Conservation (phyloP, 2,113 vertebrate genomes). For the Rhodinocichla rosea region DNA sequence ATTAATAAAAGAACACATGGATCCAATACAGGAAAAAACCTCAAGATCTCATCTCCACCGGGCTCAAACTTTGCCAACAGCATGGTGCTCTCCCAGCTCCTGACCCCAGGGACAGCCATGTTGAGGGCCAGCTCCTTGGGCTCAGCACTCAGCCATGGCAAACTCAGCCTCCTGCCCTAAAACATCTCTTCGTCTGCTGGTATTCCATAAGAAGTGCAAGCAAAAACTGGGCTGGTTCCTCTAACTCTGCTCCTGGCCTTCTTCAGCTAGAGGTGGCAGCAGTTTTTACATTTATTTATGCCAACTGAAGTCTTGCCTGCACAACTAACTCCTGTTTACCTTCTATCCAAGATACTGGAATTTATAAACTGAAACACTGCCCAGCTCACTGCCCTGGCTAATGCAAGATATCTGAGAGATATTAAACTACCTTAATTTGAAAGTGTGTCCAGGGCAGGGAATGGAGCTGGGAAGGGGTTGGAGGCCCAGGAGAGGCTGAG, state of each 20-base stretch:
- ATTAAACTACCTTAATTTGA: background rate
- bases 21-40: fast-evolving
- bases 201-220: fast-evolving
- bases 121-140: background rate
- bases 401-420: fast-evolving
- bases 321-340: background rate
- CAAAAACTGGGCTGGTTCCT: background rate
- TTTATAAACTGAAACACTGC: background rate
- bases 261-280: background rate
- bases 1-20: fast-evolving
- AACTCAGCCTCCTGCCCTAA: background rate
- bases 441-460: fast-evolving
- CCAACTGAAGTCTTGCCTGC: background rate
- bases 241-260: background rate
- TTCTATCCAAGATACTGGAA: background rate
- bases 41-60: background rate
- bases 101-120: fast-evolving
- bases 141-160: fast-evolving
- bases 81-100: fast-evolving
- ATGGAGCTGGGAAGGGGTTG: background rate
- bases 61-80: background rate
- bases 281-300: background rate
- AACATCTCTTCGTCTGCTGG: background rate
- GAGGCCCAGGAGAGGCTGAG: background rate
- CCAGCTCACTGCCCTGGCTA: background rate